phyloP scores from a whole-genome alignment of 2,888 invertebrate genomes.

The Trichogramma evanescens region DNA sequence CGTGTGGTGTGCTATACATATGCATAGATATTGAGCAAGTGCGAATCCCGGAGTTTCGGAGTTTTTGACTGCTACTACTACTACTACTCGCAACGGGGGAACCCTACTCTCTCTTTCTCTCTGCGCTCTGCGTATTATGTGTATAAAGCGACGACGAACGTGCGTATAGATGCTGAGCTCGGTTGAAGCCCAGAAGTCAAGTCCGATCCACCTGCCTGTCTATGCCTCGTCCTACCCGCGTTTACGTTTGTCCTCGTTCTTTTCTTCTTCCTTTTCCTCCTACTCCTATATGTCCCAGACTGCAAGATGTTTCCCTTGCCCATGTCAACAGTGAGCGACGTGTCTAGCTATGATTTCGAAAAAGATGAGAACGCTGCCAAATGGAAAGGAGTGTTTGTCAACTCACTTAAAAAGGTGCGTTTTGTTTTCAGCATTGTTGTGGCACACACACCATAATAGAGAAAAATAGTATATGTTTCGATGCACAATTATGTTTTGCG shows the following conservation, averaged over 20 bases:
- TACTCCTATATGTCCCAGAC: neutral
- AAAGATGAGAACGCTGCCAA: slow-evolving; percentile 82
- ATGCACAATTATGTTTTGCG: neutral
- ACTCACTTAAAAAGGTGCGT: slow-evolving; percentile 77
- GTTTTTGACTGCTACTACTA: too few relatives aligned
- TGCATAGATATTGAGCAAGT: too few relatives aligned
- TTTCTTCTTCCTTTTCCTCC: slow-evolving; percentile 8
- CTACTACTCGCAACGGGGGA: too few relatives aligned
- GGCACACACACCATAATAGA: neutral
- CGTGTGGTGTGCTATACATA: too few relatives aligned
- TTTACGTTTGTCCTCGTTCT: neutral
- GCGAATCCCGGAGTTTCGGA: too few relatives aligned
- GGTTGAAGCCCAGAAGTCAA: neutral
- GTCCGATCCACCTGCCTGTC: neutral
- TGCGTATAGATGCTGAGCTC: neutral
- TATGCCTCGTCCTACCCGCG: neutral
- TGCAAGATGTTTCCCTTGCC: slow-evolving; percentile 44
- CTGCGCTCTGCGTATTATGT: neutral
- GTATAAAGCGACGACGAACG: neutral
- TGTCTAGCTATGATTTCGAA: slow-evolving; percentile 70
- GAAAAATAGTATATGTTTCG: neutral
- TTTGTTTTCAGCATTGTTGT: neutral
- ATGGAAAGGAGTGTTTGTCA: slow-evolving; percentile 88
- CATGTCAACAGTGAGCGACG: slow-evolving; percentile 51
- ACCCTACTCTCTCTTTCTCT: too few relatives aligned